phyloP scores from a whole-genome alignment of 1,140 invertebrate genomes.

The Euborellia annulipes region DNA sequence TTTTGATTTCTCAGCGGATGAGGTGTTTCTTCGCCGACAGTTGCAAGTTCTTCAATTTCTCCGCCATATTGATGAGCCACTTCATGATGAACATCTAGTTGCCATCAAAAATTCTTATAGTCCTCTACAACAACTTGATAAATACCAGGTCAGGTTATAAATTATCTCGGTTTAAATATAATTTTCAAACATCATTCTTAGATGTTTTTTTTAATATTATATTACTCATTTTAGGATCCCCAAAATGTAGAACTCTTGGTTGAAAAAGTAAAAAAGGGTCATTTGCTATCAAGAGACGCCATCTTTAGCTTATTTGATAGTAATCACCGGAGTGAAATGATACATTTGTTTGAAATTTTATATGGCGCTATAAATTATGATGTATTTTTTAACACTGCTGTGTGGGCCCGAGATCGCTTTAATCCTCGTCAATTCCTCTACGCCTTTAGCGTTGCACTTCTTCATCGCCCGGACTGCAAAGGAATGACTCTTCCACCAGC shows the following conservation, averaged over 20 bases:
- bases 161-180: too few relatives aligned
- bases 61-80: slow-evolving; percentile 18
- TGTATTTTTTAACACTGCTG: slow-evolving; percentile 28
- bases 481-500: slow-evolving; percentile 29
- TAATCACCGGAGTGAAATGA: slow-evolving; percentile 10
- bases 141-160: slow-evolving; percentile 13
- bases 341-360: slow-evolving; percentile 13
- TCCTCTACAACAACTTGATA: slow-evolving; percentile 9
- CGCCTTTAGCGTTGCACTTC: slow-evolving; percentile 25
- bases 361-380: slow-evolving; percentile 24
- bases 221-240: slow-evolving; percentile 9
- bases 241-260: slow-evolving; percentile 8
- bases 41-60: slow-evolving; percentile 11
- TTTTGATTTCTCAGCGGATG: too few relatives aligned
- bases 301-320: slow-evolving; percentile 14
- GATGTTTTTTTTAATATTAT: slow-evolving; percentile 3
- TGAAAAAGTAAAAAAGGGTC: slow-evolving; percentile 9
- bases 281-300: slow-evolving; percentile 7
- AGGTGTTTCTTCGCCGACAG: slow-evolving; percentile 11
- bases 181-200: too few relatives aligned
- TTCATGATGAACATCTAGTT: slow-evolving; percentile 17
- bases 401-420: slow-evolving; percentile 27
- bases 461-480: slow-evolving; percentile 27
- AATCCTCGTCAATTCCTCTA: slow-evolving; percentile 30
- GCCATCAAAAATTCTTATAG: slow-evolving; percentile 9